Conservation (phyloP, 1,140 invertebrate genomes). For the Apis florea region DNA sequence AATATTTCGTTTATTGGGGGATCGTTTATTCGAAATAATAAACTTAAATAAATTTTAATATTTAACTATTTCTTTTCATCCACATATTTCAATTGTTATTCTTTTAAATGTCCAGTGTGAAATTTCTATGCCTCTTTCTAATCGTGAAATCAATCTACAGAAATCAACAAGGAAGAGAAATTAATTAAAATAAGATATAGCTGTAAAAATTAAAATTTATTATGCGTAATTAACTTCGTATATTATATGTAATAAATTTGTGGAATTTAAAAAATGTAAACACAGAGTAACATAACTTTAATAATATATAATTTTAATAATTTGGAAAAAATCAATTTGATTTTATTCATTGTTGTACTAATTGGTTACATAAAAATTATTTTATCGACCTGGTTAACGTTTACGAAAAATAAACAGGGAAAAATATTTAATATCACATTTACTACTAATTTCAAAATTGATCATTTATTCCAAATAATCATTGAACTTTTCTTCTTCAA, state of each 20-base stretch:
- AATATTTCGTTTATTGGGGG: not conserved
- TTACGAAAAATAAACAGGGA: not conserved
- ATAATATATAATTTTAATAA: not conserved
- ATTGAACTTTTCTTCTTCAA: too few species aligned
- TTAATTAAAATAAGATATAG: not conserved
- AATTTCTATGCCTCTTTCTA: not conserved
- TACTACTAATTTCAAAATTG: too few species aligned
- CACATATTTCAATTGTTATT: not conserved
- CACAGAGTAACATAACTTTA: not conserved
- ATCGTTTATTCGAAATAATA: not conserved
- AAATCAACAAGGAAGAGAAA: not conserved
- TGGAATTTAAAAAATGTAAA: too few species aligned
- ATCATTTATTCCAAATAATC: too few species aligned
- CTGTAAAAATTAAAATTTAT: not conserved
- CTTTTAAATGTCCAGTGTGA: not conserved
- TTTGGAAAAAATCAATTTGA: not conserved
- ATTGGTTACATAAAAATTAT: not conserved
- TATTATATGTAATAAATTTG: too few species aligned
- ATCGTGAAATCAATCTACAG: slow-evolving; percentile 11
- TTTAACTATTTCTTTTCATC: not conserved
- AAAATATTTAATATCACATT: not conserved
- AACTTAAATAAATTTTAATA: not conserved
- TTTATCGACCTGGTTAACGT: slow-evolving; percentile 7
- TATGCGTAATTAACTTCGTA: not conserved
- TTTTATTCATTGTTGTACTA: not conserved